These are phyloP conservation scores for Sitophilus oryzae DNA, from an alignment of 1,140 invertebrate species.

Conservation along the genomic window DNA sequence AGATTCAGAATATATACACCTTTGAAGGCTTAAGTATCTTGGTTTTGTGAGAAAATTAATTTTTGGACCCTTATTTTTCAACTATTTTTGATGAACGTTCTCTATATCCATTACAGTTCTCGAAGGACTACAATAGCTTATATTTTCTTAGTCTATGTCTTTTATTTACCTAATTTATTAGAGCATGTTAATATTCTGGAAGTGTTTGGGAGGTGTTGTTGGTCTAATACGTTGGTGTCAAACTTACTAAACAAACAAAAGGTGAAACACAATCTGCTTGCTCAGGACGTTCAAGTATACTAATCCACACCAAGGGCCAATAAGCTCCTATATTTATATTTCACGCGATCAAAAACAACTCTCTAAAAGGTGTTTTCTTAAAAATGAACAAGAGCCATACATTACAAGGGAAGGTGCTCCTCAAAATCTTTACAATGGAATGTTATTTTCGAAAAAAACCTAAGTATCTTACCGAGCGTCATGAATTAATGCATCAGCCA, in stretches of 20 bases:
- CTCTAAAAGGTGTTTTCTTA: no score
- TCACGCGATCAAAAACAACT: neutral
- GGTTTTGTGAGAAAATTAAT: no score
- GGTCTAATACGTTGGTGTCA: neutral
- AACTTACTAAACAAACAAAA: neutral
- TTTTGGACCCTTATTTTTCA: no score
- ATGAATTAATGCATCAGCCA: neutral
- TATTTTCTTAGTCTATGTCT: no score
- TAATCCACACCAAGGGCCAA: neutral
- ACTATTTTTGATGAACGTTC: no score
- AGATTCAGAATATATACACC: no score
- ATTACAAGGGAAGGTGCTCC: neutral
- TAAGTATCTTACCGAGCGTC: neutral
- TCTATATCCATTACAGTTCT: no score
- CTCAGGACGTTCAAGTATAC: neutral
- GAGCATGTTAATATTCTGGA: neutral
- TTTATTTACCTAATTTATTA: no score
- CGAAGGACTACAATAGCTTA: no score
- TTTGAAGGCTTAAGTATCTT: no score
- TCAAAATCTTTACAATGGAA: neutral
- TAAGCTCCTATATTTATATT: neutral
- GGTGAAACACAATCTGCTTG: neutral
- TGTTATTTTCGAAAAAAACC: neutral
- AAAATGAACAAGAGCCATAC: no score
- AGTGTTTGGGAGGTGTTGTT: neutral